Percentiles rank a stretch among this genome's conserved stretches.
Conservation (phyloP, 1,140 invertebrate species). For the Andrena cerasifolii region DNA sequence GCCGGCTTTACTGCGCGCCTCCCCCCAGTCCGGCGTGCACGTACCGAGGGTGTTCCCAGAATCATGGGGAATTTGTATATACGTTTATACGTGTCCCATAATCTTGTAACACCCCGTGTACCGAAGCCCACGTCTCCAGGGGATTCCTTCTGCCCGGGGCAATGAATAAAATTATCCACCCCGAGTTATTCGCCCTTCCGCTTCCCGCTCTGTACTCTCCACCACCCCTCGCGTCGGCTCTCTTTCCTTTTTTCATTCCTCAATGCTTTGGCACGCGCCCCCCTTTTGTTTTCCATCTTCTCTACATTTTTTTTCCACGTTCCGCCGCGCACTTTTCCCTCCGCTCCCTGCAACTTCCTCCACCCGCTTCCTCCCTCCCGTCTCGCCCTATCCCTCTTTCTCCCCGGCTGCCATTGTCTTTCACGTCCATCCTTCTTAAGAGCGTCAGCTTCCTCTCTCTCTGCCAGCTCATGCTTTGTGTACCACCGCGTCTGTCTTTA, state of each 20-base stretch:
- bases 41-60: too few species aligned
- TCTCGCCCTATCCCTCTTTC: constrained; percentile 4
- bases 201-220: neutral
- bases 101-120: neutral
- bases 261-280: constrained; percentile 15
- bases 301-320: constrained; percentile 21
- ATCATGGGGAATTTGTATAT: too few species aligned
- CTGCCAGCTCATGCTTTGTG: constrained; percentile 43
- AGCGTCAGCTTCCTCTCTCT: constrained; percentile 41
- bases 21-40: neutral
- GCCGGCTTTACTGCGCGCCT: neutral
- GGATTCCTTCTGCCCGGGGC: neutral
- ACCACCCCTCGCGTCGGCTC: neutral
- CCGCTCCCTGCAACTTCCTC: neutral
- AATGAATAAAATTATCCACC: constrained; percentile 37
- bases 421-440: constrained; percentile 47
- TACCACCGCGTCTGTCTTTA: constrained; percentile 49
- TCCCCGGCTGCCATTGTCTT: constrained; percentile 27
- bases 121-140: neutral
- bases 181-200: neutral
- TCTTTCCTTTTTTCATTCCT: neutral
- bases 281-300: constrained; percentile 21
- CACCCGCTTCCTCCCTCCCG: neutral
- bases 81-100: too few species aligned
- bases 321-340: neutral